Evolutionary conservation across 2,888 invertebrate genomes (phyloP).

Genomic region (Podotricha telesiphe): DNA sequence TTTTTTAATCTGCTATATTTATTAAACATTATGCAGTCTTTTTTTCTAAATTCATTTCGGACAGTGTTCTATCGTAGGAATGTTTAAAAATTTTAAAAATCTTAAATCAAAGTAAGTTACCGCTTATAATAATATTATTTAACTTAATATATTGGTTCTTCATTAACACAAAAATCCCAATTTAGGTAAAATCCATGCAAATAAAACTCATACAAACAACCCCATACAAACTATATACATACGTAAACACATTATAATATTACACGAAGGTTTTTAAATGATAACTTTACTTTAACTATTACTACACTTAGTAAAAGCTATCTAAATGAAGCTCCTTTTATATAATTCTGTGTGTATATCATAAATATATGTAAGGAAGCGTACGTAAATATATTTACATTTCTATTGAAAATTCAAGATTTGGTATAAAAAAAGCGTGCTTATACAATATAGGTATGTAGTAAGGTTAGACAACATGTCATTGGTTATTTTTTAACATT

Average conservation of each 20-base stretch:
- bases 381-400: neutral
- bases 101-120: constrained; percentile 30
- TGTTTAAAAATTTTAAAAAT: constrained; percentile 32
- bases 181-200: neutral
- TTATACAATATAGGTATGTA: neutral
- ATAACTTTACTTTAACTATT: constrained; percentile 13
- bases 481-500: too few species aligned
- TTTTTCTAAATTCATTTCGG: constrained; percentile 53
- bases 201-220: constrained; percentile 1
- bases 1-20: constrained; percentile 47
- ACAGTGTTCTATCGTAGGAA: constrained; percentile 49
- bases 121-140: constrained; percentile 10
- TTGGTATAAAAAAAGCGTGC: neutral
- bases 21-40: constrained; percentile 64
- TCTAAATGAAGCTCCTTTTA: constrained; percentile 20
- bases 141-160: constrained; percentile 31
- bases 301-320: constrained; percentile 14
- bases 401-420: neutral
- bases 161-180: constrained; percentile 13
- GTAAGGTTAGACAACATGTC: too few species aligned
- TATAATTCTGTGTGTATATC: constrained; percentile 7
- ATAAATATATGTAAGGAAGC: neutral
- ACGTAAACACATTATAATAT: neutral
- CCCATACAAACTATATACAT: neutral
- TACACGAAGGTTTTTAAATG: neutral